Base-by-base conservation (phyloP, 2,888 invertebrate species). In the Caenorhabditis sinica region DNA sequence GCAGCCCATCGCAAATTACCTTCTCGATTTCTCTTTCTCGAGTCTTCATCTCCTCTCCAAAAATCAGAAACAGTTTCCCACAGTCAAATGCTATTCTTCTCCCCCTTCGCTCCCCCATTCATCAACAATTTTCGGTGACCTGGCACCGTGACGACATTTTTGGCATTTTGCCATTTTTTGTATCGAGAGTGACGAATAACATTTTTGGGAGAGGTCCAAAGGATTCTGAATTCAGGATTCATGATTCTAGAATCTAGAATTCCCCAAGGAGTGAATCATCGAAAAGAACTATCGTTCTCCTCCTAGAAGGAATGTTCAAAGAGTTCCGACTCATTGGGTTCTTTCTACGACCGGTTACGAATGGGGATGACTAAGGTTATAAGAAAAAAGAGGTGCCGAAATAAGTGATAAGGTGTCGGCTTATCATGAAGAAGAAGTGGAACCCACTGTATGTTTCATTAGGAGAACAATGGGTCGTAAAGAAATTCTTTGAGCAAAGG, bases 311-410 rank as follows among this genome's bases (percentile, higher is more conserved):
- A 63, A 28, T 28, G 45, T 45, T 65, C 45, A 45, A 65, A 45
- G 65, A 8, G 68, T 68, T 68, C 68, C 68, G 68, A 68, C 68
- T 68, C 68, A 68, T 53, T 68, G 53, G 15, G 36, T 49, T 36
- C 43, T 28, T 0, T 49, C 11, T 1, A 66, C 56, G 56, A 66
- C 66, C 17, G 30, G 49, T 66, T 30, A 45, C 17, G 43, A 25
- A 23, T n/a, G 15, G 28, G 15, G 65, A 45, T 65, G 65, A 45
- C 45, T 45, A 65, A 63, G 43, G 25, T 33, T 36, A 6, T 28
- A 13, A 25, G 28, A 23, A 28, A 33, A 60, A 61, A 40, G 11
- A 43, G 30, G 43, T 23, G 28, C 43, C 30, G 65, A 65, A 25
- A 36, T n/a, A n/a, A 53, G 20, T 65, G 65, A 65, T 65, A 65